phyloP scores from a whole-genome alignment of 2,113 vertebrate genomes.

The Origma solitaria region DNA sequence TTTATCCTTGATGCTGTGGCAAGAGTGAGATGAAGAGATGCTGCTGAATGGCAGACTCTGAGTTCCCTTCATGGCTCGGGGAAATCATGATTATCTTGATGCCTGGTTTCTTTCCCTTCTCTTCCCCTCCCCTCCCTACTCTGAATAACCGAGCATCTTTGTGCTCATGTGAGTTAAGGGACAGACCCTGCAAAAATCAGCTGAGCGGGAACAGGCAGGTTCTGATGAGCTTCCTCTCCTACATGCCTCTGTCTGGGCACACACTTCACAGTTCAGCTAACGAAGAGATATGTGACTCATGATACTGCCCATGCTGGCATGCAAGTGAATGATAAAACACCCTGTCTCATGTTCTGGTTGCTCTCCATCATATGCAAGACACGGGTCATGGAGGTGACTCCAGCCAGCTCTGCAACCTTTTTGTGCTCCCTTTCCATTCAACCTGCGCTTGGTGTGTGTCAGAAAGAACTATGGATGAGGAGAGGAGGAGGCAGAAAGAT shows the following conservation, averaged over 20 bases:
- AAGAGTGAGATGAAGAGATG: background rate
- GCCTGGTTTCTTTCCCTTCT: background rate
- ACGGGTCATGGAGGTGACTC: background rate
- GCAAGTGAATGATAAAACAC: background rate
- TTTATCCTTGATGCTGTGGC: background rate
- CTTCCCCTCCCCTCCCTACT: background rate
- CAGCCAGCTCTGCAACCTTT: background rate
- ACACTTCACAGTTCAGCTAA: background rate
- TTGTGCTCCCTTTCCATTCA: background rate
- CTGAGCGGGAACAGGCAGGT: background rate
- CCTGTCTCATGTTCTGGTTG: background rate
- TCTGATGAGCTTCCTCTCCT: background rate
- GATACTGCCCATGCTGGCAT: background rate
- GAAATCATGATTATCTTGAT: slow-evolving; percentile 40
- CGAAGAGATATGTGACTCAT: background rate
- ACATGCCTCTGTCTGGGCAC: background rate
- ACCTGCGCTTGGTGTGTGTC: background rate
- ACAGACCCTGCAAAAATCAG: background rate
- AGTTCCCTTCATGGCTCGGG: background rate
- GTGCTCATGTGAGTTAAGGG: background rate
- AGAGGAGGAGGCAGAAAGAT: background rate
- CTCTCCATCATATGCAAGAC: background rate
- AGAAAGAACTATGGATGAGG: background rate
- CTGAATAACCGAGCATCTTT: background rate
- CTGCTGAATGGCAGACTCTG: background rate